A percentile compares a stretch with the other conserved stretches of the same genome.
These are phyloP conservation scores for Panagrolaimus sp. DNA, from an alignment of 1,140 invertebrate genomes.

Conservation along the genomic window DNA sequence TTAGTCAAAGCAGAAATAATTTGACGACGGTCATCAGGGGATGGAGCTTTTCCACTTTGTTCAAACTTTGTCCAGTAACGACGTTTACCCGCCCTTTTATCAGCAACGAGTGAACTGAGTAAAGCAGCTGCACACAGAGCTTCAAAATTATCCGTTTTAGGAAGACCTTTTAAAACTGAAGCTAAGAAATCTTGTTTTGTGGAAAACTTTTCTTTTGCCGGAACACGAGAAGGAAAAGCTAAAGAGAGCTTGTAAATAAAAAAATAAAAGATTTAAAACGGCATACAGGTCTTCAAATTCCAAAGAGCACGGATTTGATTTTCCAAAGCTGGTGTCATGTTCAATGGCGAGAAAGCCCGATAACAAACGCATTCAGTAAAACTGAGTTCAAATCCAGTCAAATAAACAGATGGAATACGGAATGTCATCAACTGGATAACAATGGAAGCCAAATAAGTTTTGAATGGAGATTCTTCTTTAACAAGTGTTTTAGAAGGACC, in stretches of 20 bases:
- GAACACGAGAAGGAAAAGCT: slow-evolving; percentile 22
- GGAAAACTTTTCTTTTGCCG: not conserved
- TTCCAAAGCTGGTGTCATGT: slow-evolving; percentile 24
- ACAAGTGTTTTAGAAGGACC: slow-evolving; percentile 36
- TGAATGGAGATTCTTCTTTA: slow-evolving; percentile 36
- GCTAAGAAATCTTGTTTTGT: slow-evolving; percentile 1
- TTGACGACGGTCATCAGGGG: not conserved
- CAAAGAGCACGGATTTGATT: slow-evolving; percentile 38
- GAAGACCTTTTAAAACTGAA: not conserved
- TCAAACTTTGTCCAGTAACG: not conserved
- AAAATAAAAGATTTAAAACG: no score
- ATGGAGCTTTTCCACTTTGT: not conserved
- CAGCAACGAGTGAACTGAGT: not conserved
- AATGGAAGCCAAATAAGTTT: slow-evolving; percentile 36
- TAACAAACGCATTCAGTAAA: slow-evolving; percentile 29
- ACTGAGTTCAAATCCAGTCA: slow-evolving; percentile 45
- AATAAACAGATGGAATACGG: slow-evolving; percentile 50
- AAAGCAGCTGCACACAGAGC: not conserved
- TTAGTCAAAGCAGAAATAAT: not conserved
- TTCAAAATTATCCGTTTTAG: slow-evolving; percentile 9
- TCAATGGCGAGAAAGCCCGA: not conserved
- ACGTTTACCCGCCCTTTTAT: not conserved
- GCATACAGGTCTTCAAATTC: not conserved
- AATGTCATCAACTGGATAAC: slow-evolving; percentile 41
- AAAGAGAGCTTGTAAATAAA: slow-evolving; percentile 30